Evolutionary conservation across 2,888 invertebrate genomes (phyloP), one percentile per base, ranked within the genome.

Genomic region (Lithodes maja): DNA sequence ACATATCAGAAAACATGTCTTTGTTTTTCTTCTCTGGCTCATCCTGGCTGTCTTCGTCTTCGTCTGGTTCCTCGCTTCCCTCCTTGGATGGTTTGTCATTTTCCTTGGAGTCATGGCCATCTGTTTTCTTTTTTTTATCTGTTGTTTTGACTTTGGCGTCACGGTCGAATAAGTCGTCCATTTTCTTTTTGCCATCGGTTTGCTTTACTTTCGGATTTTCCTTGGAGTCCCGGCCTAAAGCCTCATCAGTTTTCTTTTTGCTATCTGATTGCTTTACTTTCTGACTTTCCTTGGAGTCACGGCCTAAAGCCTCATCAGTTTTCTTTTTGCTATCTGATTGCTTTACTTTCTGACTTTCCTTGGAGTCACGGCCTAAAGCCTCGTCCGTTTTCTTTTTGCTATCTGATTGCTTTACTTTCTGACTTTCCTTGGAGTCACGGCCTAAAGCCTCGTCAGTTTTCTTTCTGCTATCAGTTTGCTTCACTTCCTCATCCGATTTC

Each of bases 1-100:
- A 91, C 91, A 91, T 91, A 54, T 91, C 91, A 2, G 86, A 88
- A 50, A 90, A 91, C 91, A 90, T 91, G 79, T 91, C 91, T 17
- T 84, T 86, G 12, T 81, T 91, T 33, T 61, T 87, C 78, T 54
- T 61, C 7, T 90, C 87, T 15, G 87, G 83, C 53, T 87, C 87
- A 12, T 50, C 33, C 7, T 3, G 12, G 15, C 49, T 9, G 17
- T 81, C 77, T 1, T 80, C 68, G 17, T 74, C 33, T 7, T 55
- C 71, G 12, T 79, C 83, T 49, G 33, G 33, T 2, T n/a, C 52
- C 15, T 88, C 82, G 1, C 75, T 79, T 3, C 53, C 68, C 12
- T 77, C 69, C 2, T 33, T n/a, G 50, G 17, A n/a, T 12, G 80
- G 55, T 50, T 78, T 83, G 1, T 80, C 3, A 2, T n/a, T 69